phyloP scores from a whole-genome alignment of 1,140 invertebrate genomes.

The Adelges cooleyi region DNA sequence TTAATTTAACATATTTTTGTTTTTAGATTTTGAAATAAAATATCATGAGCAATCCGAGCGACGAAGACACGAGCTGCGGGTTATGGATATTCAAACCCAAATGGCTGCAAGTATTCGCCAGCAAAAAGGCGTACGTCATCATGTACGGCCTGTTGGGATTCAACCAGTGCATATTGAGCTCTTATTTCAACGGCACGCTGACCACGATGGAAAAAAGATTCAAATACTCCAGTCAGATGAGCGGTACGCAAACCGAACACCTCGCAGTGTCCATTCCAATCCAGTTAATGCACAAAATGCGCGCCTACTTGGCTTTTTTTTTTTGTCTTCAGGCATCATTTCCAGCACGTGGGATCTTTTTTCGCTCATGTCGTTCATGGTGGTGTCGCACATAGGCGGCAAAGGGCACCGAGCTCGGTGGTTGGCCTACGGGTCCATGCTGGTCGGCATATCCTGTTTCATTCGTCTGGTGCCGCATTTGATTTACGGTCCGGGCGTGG shows the following conservation, averaged over 20 bases:
- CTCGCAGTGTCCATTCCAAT: no score
- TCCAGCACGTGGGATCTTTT: constrained; percentile 57
- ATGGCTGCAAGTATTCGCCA: constrained; percentile 54
- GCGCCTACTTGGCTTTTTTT: no score
- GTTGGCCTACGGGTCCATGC: constrained; percentile 57
- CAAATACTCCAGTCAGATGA: constrained; percentile 62
- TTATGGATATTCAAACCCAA: constrained; percentile 47
- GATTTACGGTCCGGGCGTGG: constrained; percentile 57
- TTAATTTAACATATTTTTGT: no score
- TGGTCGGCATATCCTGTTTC: constrained; percentile 56
- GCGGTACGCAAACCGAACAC: no score
- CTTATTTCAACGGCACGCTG: constrained; percentile 65
- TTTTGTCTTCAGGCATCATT: constrained; percentile 47
- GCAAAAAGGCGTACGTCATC: constrained; percentile 61
- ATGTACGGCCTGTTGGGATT: constrained; percentile 60
- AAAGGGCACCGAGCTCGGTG: constrained; percentile 56
- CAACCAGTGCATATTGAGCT: constrained; percentile 59
- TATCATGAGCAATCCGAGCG: neutral
- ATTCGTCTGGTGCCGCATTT: constrained; percentile 59
- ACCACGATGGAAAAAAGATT: constrained; percentile 71
- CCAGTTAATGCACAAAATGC: no score
- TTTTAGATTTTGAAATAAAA: no score
- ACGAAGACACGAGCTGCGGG: constrained; percentile 50
- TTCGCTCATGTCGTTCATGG: constrained; percentile 45
- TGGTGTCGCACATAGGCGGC: constrained; percentile 56